Percentiles rank a stretch among this genome's conserved stretches.
Evolutionary conservation across 2,888 invertebrate species (phyloP).

Genomic region (Scaptomyza cyrtandrae): DNA sequence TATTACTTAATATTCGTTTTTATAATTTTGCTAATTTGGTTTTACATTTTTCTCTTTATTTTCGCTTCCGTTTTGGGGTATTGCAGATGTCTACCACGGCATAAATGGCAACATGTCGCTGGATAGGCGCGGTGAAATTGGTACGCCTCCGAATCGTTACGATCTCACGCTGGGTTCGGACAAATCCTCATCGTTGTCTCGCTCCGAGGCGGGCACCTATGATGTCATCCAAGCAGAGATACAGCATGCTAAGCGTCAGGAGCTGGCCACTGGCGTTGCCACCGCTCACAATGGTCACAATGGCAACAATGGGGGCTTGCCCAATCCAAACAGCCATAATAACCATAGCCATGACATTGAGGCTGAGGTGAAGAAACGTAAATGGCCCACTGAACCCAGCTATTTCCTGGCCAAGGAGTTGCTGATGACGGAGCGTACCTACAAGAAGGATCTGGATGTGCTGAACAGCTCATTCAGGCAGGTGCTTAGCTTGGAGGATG

Average conservation of each 20-base stretch:
- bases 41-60: neutral
- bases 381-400: constrained; percentile 88
- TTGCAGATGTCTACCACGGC: constrained; percentile 83
- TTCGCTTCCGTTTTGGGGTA: constrained; percentile 6
- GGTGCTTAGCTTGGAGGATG: constrained; percentile 87
- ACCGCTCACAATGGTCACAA: constrained; percentile 74
- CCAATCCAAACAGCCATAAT: constrained; percentile 33
- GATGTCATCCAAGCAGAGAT: constrained; percentile 84
- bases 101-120: constrained; percentile 85
- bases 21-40: constrained; percentile 5
- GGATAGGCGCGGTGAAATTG: constrained; percentile 83
- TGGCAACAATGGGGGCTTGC: constrained; percentile 46
- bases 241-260: constrained; percentile 82
- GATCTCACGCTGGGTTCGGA: constrained; percentile 84
- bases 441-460: constrained; percentile 96
- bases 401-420: constrained; percentile 96
- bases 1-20: constrained; percentile 4
- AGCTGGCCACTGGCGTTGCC: constrained; percentile 75
- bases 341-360: constrained; percentile 67
- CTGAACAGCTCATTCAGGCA: constrained; percentile 93
- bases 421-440: constrained; percentile 97
- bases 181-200: constrained; percentile 84
- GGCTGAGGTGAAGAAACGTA: constrained; percentile 83
- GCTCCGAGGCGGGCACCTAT: constrained; percentile 84
- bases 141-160: constrained; percentile 79